These are phyloP conservation scores for Pelagia noctiluca DNA, from an alignment of 30 jellyfish, hydroid and myxozoan species.

Conservation along the genomic window DNA sequence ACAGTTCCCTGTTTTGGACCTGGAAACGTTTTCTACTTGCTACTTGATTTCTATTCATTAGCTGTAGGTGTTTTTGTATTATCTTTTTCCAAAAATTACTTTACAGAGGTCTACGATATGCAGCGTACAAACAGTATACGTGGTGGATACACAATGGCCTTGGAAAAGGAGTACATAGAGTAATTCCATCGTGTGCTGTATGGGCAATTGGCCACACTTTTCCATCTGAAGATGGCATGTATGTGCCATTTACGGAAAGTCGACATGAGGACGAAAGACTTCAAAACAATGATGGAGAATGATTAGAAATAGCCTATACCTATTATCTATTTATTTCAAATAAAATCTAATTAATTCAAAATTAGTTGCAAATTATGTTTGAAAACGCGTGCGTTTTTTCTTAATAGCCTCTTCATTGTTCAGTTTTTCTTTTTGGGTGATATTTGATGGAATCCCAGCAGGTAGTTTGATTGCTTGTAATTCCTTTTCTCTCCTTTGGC, in stretches of 20 bases:
- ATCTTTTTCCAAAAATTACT: too few species aligned
- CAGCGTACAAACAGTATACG: constrained; percentile 64
- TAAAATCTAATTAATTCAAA: background rate
- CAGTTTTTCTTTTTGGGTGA: constrained; percentile 61
- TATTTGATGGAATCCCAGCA: too few species aligned
- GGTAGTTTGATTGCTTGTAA: too few species aligned
- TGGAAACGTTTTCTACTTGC: too few species aligned
- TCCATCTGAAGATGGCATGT: too few species aligned
- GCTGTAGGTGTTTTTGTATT: too few species aligned
- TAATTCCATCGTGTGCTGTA: constrained; percentile 68
- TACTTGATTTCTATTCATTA: too few species aligned
- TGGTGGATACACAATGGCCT: too few species aligned
- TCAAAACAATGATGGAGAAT: constrained; percentile 20
- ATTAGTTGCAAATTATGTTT: background rate
- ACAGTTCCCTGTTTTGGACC: too few species aligned
- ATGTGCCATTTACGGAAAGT: too few species aligned
- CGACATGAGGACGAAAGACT: too few species aligned
- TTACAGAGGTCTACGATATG: constrained; percentile 28
- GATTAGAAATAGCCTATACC: constrained; percentile 5
- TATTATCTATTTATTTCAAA: background rate
- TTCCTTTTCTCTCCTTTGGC: too few species aligned
- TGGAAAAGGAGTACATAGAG: constrained; percentile 47
- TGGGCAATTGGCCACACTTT: constrained; percentile 49
- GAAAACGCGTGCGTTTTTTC: background rate
- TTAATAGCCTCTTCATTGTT: constrained; percentile 23